These are phyloP conservation scores for Diabrotica virgifera DNA, from an alignment of 1,140 invertebrate genomes.

Conservation along the genomic window DNA sequence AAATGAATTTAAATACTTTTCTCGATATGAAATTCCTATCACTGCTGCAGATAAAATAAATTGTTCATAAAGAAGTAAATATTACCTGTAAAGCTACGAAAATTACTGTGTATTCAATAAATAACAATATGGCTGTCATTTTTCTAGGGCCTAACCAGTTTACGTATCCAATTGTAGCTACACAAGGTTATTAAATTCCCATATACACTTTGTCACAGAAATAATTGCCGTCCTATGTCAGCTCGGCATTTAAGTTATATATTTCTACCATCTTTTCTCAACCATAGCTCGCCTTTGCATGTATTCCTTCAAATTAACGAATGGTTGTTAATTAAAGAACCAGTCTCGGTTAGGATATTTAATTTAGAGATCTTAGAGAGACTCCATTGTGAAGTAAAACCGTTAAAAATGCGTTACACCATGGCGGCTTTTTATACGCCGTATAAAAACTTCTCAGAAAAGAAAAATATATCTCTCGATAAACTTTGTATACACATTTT, in stretches of 20 bases:
- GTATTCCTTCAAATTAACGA: conserved; percentile 35
- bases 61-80: neutral
- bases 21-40: conserved; percentile 11
- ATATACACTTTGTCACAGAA: conserved; percentile 16
- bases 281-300: conserved; percentile 20
- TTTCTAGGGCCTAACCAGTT: conserved; percentile 8
- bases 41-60: neutral
- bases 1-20: neutral
- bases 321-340: conserved; percentile 37
- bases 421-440: conserved; percentile 8
- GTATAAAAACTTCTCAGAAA: neutral
- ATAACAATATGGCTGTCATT: conserved; percentile 14
- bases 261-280: conserved; percentile 19
- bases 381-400: conserved; percentile 21
- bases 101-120: conserved; percentile 12
- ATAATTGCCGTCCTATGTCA: conserved; percentile 9
- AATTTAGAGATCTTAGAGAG: conserved; percentile 30
- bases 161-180: neutral
- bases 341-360: conserved; percentile 33
- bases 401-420: conserved; percentile 18
- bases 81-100: conserved; percentile 10
- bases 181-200: conserved; percentile 9
- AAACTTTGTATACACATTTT: neutral
- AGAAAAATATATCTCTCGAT: neutral
- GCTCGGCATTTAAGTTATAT: conserved; percentile 2